Percentiles rank a stretch among this genome's conserved stretches.
These are phyloP conservation scores for Caranx melampygus DNA, from an alignment of 2,113 vertebrate genomes.

Conservation along the genomic window DNA sequence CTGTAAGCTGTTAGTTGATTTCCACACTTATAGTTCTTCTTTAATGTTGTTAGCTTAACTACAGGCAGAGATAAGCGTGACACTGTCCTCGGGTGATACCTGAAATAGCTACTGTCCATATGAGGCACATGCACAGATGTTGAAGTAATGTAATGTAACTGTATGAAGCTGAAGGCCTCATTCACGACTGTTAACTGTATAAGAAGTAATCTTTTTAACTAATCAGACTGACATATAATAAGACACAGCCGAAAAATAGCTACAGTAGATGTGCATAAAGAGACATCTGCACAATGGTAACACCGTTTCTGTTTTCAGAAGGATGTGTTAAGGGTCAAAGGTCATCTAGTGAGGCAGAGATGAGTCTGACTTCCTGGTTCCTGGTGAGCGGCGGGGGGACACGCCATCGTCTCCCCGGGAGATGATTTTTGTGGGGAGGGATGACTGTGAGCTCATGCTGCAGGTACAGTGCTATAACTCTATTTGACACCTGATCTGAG, in stretches of 20 bases:
- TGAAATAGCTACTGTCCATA: slow-evolving; percentile 47
- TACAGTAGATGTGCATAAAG: not conserved
- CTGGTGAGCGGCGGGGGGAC: slow-evolving; percentile 96
- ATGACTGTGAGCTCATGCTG: slow-evolving; percentile 98
- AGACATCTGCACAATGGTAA: not conserved
- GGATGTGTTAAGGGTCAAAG: slow-evolving; percentile 85
- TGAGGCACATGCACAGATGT: slow-evolving; percentile 28
- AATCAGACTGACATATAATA: not conserved
- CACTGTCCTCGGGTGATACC: slow-evolving; percentile 35
- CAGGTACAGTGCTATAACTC: slow-evolving; percentile 85
- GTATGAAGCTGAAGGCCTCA: not conserved
- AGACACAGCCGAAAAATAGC: not conserved
- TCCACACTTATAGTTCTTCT: slow-evolving; percentile 1
- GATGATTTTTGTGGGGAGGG: slow-evolving; percentile 99
- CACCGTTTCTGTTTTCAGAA: slow-evolving; percentile 59
- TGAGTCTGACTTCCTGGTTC: slow-evolving; percentile 99
- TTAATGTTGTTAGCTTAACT: slow-evolving; percentile 19
- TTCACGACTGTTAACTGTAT: not conserved
- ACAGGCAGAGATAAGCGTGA: slow-evolving; percentile 1
- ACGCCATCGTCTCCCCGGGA: slow-evolving; percentile 94
- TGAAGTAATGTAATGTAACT: slow-evolving; percentile 16
- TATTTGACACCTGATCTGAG: not conserved
- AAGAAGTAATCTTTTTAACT: not conserved
- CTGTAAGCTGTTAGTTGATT: slow-evolving; percentile 27
- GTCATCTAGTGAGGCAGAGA: slow-evolving; percentile 85